Conservation (phyloP, 2,797 vertebrate species). For the Melanotaenia boesemani region DNA sequence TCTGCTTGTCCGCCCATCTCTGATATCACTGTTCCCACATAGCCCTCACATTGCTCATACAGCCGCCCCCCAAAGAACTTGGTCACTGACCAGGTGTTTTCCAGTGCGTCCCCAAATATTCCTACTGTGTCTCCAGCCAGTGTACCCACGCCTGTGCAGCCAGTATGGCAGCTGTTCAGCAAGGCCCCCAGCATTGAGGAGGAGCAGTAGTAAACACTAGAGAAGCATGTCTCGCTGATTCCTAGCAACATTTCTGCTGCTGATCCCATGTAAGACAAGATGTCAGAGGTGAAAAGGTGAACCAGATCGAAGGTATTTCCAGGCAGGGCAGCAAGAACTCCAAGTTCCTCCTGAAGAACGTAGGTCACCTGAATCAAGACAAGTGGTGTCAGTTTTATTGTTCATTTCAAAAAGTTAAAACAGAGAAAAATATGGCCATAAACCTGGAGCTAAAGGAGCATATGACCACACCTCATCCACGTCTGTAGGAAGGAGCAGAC, state of each 20-base stretch:
- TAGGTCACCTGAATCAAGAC: conserved; percentile 70
- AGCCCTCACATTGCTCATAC: conserved; percentile 73
- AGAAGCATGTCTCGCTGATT: conserved; percentile 55
- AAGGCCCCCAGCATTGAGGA: conserved; percentile 73
- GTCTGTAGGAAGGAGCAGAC: not conserved
- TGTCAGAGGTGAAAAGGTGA: conserved; percentile 76
- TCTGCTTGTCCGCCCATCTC: conserved; percentile 79
- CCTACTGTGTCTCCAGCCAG: conserved; percentile 74
- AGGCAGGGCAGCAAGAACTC: conserved; percentile 75
- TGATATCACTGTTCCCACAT: conserved; percentile 67
- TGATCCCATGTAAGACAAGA: conserved; percentile 64
- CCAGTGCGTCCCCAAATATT: conserved; percentile 60
- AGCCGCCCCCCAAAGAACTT: conserved; percentile 69
- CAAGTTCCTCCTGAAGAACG: conserved; percentile 79
- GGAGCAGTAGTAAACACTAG: conserved; percentile 62
- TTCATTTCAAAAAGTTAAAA: not conserved
- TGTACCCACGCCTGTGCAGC: conserved; percentile 75
- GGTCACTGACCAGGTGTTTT: conserved; percentile 74
- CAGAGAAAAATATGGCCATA: conserved; percentile 5
- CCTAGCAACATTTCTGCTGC: conserved; percentile 58
- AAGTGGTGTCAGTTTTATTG: not conserved
- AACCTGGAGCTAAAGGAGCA: conserved; percentile 2
- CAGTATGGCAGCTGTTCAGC: conserved; percentile 68
- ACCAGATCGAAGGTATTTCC: conserved; percentile 70
- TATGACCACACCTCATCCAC: conserved; percentile 42